Evolutionary conservation across 1,140 invertebrate genomes (phyloP).

Genomic region (Whitmania pigra): DNA sequence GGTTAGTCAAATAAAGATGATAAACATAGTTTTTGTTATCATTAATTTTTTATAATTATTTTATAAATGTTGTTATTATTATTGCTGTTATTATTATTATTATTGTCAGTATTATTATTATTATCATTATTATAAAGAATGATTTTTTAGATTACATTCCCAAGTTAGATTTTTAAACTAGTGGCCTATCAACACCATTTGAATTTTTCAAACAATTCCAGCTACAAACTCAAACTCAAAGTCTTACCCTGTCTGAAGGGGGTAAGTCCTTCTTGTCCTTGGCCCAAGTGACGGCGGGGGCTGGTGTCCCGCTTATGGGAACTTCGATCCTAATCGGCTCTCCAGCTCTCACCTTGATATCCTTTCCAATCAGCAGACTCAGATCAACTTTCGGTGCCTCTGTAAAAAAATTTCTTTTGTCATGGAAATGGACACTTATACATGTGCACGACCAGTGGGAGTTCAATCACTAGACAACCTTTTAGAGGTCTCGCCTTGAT

Average conservation of each 20-base stretch:
- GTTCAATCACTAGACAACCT: conserved; percentile 43
- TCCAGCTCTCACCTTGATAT: conserved; percentile 87
- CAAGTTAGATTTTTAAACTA: too few relatives aligned
- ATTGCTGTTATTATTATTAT: background rate
- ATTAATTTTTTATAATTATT: too few relatives aligned
- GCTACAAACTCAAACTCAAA: background rate
- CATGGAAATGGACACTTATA: background rate
- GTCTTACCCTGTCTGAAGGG: conserved; percentile 21
- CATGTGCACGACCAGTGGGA: background rate
- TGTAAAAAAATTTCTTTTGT: conserved; percentile 31
- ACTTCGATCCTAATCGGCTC: conserved; percentile 89
- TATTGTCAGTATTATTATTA: background rate
- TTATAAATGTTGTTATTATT: background rate
- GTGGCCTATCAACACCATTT: too few relatives aligned
- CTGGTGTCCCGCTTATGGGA: conserved; percentile 82
- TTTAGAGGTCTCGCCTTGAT: conserved; percentile 86
- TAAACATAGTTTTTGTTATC: too few relatives aligned
- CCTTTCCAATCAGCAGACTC: conserved; percentile 67
- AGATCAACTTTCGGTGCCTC: conserved; percentile 86
- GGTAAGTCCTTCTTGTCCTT: conserved; percentile 54
- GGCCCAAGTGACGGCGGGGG: conserved; percentile 77
- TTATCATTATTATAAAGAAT: background rate
- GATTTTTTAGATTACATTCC: too few relatives aligned
- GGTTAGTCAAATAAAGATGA: too few relatives aligned
- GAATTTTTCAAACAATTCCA: too few relatives aligned